Conservation (phyloP, 1,140 invertebrate species). For the Capitella teleta region DNA sequence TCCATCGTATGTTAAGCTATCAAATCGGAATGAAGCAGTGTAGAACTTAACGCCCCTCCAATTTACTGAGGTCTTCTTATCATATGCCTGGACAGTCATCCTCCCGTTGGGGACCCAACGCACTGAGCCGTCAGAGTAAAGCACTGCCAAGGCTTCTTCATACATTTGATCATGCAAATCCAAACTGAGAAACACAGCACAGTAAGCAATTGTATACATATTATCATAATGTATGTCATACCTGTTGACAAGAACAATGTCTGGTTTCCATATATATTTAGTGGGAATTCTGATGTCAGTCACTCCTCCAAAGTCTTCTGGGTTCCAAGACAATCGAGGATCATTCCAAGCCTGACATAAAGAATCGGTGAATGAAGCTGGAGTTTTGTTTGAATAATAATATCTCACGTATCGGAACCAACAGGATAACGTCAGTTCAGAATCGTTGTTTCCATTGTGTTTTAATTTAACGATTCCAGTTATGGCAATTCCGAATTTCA, state of each 20-base stretch:
- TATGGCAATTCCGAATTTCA: too few species aligned
- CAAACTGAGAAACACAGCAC: too few species aligned
- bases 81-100: conserved; percentile 98
- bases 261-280: conserved; percentile 63
- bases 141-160: conserved; percentile 31
- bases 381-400: too few species aligned
- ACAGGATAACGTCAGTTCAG: too few species aligned
- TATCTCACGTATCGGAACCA: too few species aligned
- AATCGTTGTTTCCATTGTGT: too few species aligned
- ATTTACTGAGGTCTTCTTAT: conserved; percentile 79
- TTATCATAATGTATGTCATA: too few species aligned
- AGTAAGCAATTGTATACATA: too few species aligned
- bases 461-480: too few species aligned
- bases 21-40: conserved; percentile 37
- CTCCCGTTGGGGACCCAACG: conserved; percentile 94
- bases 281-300: conserved; percentile 54
- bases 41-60: conserved; percentile 41
- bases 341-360: conserved; percentile 77
- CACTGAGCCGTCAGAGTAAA: conserved; percentile 78
- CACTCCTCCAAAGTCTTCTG: conserved; percentile 86
- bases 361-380: too few species aligned
- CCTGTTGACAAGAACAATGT: conserved; percentile 43
- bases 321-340: conserved; percentile 92
- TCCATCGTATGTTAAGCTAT: conserved; percentile 41
- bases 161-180: conserved; percentile 37